Percentiles rank a stretch among this genome's conserved stretches.
Evolutionary conservation across 2,113 vertebrate species (phyloP).

Genomic region (Amphiprion ocellaris): DNA sequence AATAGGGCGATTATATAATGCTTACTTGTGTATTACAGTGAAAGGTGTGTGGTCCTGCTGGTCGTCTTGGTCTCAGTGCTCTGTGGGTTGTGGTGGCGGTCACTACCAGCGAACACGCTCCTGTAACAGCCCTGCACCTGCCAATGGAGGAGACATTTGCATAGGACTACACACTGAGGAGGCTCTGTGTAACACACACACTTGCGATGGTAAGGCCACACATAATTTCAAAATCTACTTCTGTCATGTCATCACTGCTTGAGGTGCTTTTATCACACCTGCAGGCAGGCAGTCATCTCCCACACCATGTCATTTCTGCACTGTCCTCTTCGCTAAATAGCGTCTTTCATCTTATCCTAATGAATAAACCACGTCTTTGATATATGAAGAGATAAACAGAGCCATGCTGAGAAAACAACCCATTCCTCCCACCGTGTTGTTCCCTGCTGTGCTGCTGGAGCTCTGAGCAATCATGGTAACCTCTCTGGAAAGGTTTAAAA

Average conservation of each 20-base stretch:
- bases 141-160: constrained; percentile 94
- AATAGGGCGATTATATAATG: neutral
- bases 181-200: constrained; percentile 94
- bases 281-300: constrained; percentile 7
- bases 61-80: constrained; percentile 97
- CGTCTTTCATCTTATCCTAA: constrained; percentile 48
- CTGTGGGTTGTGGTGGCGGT: constrained; percentile 94
- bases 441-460: constrained; percentile 28
- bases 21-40: constrained; percentile 81
- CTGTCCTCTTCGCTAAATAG: constrained; percentile 4
- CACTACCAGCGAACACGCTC: constrained; percentile 96
- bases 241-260: neutral
- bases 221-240: neutral
- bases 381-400: constrained; percentile 42
- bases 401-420: constrained; percentile 37
- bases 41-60: constrained; percentile 97
- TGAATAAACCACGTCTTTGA: constrained; percentile 48
- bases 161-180: constrained; percentile 98
- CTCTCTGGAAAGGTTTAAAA: constrained; percentile 26
- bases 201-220: constrained; percentile 90
- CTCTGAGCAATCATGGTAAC: constrained; percentile 43
- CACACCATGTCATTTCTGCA: constrained; percentile 20
- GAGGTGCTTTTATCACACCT: constrained; percentile 1
- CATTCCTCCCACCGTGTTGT: constrained; percentile 1
- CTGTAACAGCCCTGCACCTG: constrained; percentile 90